A percentile compares a stretch with the other conserved stretches of the same genome.
These are phyloP conservation scores for Drosophila rubida DNA, from an alignment of 2,888 invertebrate species.

Conservation along the genomic window DNA sequence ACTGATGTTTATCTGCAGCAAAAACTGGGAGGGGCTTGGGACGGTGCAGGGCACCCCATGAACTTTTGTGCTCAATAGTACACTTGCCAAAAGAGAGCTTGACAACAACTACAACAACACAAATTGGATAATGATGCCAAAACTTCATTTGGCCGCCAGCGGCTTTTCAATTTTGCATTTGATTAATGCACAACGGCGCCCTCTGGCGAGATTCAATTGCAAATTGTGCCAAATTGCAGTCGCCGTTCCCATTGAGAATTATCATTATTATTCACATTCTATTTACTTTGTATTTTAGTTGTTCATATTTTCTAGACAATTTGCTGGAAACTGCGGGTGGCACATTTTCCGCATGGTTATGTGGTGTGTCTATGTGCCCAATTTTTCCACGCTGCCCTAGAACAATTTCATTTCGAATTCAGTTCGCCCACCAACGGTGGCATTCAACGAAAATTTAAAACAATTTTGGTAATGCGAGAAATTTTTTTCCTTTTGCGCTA, in stretches of 20 bases:
- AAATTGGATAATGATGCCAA: conserved; percentile 70
- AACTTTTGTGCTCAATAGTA: conserved; percentile 73
- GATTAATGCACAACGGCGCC: conserved; percentile 46
- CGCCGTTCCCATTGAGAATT: conserved; percentile 30
- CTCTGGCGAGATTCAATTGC: conserved; percentile 32
- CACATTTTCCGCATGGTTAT: conserved; percentile 63
- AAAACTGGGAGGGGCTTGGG: neutral
- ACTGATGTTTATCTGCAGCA: neutral
- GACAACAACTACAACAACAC: conserved; percentile 19
- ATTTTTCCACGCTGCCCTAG: conserved; percentile 44
- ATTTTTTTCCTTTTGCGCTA: conserved; percentile 39
- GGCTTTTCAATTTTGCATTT: conserved; percentile 45
- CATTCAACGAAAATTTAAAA: conserved; percentile 55
- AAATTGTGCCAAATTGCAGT: conserved; percentile 63
- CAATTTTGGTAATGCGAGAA: conserved; percentile 54
- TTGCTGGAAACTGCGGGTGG: conserved; percentile 62
- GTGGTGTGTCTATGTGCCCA: conserved; percentile 22
- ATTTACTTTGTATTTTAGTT: conserved; percentile 17
- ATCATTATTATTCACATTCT: conserved; percentile 39
- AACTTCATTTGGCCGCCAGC: conserved; percentile 50
- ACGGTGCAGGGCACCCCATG: conserved; percentile 37
- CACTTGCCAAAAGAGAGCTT: conserved; percentile 60
- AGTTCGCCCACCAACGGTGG: conserved; percentile 70
- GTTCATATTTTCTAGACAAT: conserved; percentile 16
- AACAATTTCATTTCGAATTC: conserved; percentile 64